phyloP scores from a whole-genome alignment of 2,113 vertebrate species.

The Gymnarchus niloticus region DNA sequence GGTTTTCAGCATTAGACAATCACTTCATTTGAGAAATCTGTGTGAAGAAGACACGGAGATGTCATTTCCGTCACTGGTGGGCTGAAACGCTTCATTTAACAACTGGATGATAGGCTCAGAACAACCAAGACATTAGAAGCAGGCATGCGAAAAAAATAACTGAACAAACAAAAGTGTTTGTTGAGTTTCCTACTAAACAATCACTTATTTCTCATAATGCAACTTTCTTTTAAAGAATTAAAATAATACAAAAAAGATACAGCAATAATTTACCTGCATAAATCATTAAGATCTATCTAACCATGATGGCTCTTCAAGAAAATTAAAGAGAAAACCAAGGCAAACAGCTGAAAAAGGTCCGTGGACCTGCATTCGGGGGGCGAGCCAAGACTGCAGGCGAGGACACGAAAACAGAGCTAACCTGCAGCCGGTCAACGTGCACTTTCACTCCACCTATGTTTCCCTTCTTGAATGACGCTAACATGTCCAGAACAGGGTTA shows the following conservation, averaged over 20 bases:
- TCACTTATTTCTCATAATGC: not conserved
- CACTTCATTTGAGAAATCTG: not conserved
- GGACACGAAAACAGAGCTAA: slow-evolving; percentile 39
- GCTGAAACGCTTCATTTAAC: not conserved
- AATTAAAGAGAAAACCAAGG: not conserved
- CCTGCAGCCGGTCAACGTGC: slow-evolving; percentile 93
- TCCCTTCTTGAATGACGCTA: slow-evolving; percentile 91
- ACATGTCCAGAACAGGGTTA: slow-evolving; percentile 90
- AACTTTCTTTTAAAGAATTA: not conserved
- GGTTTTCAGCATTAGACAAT: not conserved
- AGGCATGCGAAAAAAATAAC: not conserved
- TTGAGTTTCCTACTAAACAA: not conserved
- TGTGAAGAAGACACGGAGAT: not conserved
- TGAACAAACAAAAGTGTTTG: not conserved
- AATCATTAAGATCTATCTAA: not conserved
- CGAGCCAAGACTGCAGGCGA: not conserved
- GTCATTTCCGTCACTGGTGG: not conserved
- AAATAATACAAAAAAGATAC: not conserved
- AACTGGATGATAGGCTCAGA: not conserved
- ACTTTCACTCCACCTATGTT: slow-evolving; percentile 90
- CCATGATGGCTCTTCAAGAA: not conserved
- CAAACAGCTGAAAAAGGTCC: not conserved
- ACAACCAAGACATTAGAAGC: not conserved
- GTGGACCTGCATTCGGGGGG: too few relatives aligned
- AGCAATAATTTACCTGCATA: not conserved